Evolutionary conservation across 2,888 invertebrate genomes (phyloP), one percentile per base, ranked within the genome.

Genomic region (Catonia carolina): DNA sequence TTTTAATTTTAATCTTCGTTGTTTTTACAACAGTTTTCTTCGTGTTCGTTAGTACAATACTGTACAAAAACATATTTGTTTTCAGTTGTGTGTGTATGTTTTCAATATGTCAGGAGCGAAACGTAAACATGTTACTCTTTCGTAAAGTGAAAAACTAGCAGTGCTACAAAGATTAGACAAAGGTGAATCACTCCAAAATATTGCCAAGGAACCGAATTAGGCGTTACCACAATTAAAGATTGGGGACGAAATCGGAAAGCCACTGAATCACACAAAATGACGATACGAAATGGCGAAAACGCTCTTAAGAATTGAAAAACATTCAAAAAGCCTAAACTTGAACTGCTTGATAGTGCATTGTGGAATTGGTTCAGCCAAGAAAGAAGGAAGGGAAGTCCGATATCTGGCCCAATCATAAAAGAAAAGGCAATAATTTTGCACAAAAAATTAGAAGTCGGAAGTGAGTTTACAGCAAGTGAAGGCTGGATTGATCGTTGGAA

Each of bases 401-500:
- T 62, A 48, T 56, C 56, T 49, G 57, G 57, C 10, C 55, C 53
- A 22, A 60, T 60, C 15, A 35, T 60, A 20, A 61, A 61, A 54
- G 60, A 60, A 53, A 61, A 61, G 51, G 62, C 60, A 17, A 15
- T 56, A 27, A 41, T 36, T 55, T 55, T 61, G 41, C 48, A 56
- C 42, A 51, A 57, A 47, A 59, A 59, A 54, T 20, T 62, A 17
- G 58, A 54, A 54, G 22, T 36, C 14, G 51, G 47, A 18, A 50
- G 20, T 14, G 56, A 56, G 45, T 61, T 61, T 48, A 48, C 37
- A 18, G 45, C 60, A 10, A 63, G 63, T 57, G 53, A 56, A 53
- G 57, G 59, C 27, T 61, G 60, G 58, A 20, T 63, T 22, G 42
- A 60, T 45, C 49, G 57, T 20, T 61, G 58, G 60, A 62, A 61